A percentile compares a stretch with the other conserved stretches of the same genome.
Evolutionary conservation across 2,797 vertebrate species (phyloP).

Genomic region (Hypotaenidia philippensis): DNA sequence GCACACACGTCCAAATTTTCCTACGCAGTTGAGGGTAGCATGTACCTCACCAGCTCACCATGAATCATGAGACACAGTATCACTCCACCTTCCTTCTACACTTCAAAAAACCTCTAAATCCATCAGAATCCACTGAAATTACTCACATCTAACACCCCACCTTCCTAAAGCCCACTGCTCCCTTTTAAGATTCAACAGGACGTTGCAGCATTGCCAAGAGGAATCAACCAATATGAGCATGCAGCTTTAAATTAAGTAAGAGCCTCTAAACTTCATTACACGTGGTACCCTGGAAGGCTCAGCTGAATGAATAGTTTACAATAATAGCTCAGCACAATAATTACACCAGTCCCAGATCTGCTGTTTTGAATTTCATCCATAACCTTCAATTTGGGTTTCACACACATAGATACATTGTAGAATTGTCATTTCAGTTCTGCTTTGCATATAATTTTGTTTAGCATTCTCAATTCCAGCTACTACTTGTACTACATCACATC

Average conservation of each 20-base stretch:
- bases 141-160: not conserved
- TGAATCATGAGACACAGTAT: not conserved
- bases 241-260: slow-evolving; percentile 54
- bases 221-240: slow-evolving; percentile 22
- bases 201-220: slow-evolving; percentile 45
- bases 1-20: not conserved
- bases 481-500: slow-evolving; percentile 7
- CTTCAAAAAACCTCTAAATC: not conserved
- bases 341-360: slow-evolving; percentile 19
- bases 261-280: slow-evolving; percentile 64
- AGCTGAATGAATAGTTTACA: slow-evolving; percentile 17
- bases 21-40: not conserved
- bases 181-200: slow-evolving; percentile 23
- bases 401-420: not conserved
- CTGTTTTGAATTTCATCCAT: slow-evolving; percentile 36
- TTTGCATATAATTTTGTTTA: slow-evolving; percentile 39
- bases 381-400: slow-evolving; percentile 50
- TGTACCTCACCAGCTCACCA: not conserved
- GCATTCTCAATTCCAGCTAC: slow-evolving; percentile 22
- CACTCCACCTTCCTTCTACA: not conserved
- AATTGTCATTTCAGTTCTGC: slow-evolving; percentile 52
- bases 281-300: slow-evolving; percentile 43
- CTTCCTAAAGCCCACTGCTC: not conserved
- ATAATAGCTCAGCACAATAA: slow-evolving; percentile 47
- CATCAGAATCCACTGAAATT: not conserved